Evolutionary conservation across 2,797 vertebrate genomes (phyloP).

Genomic region (Zonotrichia albicollis): DNA sequence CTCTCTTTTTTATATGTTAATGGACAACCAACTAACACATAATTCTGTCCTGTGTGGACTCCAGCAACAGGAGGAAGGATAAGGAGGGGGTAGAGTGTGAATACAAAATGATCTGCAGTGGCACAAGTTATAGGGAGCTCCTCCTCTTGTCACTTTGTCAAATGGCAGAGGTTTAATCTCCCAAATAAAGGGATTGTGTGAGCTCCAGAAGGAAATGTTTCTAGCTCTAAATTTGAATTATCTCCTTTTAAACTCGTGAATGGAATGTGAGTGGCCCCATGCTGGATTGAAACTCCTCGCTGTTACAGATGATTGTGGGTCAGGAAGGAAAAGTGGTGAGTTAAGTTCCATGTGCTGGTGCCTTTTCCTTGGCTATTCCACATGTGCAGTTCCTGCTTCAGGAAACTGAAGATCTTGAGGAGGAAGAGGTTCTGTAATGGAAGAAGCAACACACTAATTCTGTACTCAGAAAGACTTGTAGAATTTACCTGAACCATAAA

Average conservation of each 20-base stretch:
- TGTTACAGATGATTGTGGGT: not conserved
- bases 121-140: not conserved
- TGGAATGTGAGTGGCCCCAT: not conserved
- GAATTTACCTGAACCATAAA: constrained; percentile 35
- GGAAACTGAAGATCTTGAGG: not conserved
- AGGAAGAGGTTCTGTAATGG: not conserved
- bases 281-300: not conserved
- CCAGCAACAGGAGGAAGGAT: not conserved
- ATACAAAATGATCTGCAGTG: not conserved
- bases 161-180: not conserved
- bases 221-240: not conserved
- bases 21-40: not conserved
- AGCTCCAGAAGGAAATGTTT: not conserved
- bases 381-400: not conserved
- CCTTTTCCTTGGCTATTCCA: not conserved
- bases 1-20: not conserved
- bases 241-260: not conserved
- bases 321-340: not conserved
- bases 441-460: not conserved
- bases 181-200: not conserved
- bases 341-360: not conserved
- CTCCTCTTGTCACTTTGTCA: not conserved
- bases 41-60: not conserved
- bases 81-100: not conserved
- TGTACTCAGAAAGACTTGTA: not conserved